Evolutionary conservation across 2,113 vertebrate genomes (phyloP), one percentile per base, ranked within the genome.

Genomic region (Dipodomys merriami): DNA sequence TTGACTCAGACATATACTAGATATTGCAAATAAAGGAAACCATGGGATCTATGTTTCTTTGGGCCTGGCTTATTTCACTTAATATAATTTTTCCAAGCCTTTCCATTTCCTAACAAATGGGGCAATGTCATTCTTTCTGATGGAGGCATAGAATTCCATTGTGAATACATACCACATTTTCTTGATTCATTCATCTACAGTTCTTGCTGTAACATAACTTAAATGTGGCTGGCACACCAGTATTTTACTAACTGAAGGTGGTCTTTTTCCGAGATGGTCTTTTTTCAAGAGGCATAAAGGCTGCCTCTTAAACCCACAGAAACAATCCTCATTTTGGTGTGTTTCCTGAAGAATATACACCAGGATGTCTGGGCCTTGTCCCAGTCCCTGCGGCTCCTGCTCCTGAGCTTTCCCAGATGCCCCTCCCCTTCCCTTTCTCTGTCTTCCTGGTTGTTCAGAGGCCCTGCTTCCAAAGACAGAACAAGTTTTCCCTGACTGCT

Each of bases 351-450:
- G 23, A 79, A 79, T 16, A 16, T 0, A 12, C 13, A n/a, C 1
- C 0, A 11, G 4, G 8, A 8, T 0, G 5, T 27, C 11, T 25
- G 23, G 1, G 5, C 72, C 44, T 35, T 0, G 0, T 20, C 60
- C 44, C 44, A 6, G 20, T 23, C 19, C 9, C 18, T 12, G 46
- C 3, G 49, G 3, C 1, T 67, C 30, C 25, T 67, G 7, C 60
- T 44, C 49, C 69, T 46, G 44, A 29, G 29, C 35, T n/a, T 33
- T 19, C 60, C 39, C 29, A 20, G 6, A 16, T 23, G 35, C 9
- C 4, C 0, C 1, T 68, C 27, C 25, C 1, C 29, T 4, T 12
- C 2, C 12, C 13, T 49, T 1, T 22, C 11, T 77, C 44, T 2
- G 0, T 27, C 53, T 4, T 2, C 7, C 27, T 18, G 18, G 27